Base-by-base conservation (phyloP, 2,113 vertebrate species). In the Mesoclemmys tuberculata region DNA sequence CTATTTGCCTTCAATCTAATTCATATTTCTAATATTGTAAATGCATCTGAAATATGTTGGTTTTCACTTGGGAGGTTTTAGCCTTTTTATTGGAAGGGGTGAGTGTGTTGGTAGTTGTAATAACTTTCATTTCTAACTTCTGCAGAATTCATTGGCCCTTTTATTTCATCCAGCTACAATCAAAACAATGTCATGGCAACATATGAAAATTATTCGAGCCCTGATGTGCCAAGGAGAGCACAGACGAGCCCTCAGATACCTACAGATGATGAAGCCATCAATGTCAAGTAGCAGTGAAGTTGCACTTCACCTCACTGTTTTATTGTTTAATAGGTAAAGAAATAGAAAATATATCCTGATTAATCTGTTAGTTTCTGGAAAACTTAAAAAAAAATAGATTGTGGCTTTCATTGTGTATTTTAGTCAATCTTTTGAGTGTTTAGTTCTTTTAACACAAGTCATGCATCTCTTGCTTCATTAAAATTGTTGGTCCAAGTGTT, bases 201-300 rank as follows among this genome's bases (percentile, higher is more conserved):
- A 99, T 44, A 97, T 90, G 93, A 99, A 98, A 11, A 98, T 99
- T 77, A 97, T 99, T 86, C 98, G 99, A 44, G 98, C 98, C 2
- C 98, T 99, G 88, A 99, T 99, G 99, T 99, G 98, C 89, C 99
- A 99, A 93, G 99, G 99, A 5, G 99, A 99, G 82, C 98, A 98
- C 56, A 96, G 97, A 29, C 96, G 97, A 83, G 99, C 99, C 5
- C 98, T 99, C 24, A 98, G 99, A 68, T 99, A 99, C 71, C 93
- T 99, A 2, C 99, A 99, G 6, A 97, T 98, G 68, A 98, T 98
- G 93, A 99, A 99, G 92, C 99, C 99, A 3, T 93, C 98, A 0
- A 91, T 99, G 92, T 97, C 98, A 58, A 98, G 97, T 89, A 98
- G 96, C 41, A 89, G 90, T 8, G 99, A 99, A 92, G 98, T 99